These are phyloP conservation scores for Pelagia noctiluca DNA, from an alignment of 30 jellyfish, hydroid and myxozoan species.

Conservation along the genomic window DNA sequence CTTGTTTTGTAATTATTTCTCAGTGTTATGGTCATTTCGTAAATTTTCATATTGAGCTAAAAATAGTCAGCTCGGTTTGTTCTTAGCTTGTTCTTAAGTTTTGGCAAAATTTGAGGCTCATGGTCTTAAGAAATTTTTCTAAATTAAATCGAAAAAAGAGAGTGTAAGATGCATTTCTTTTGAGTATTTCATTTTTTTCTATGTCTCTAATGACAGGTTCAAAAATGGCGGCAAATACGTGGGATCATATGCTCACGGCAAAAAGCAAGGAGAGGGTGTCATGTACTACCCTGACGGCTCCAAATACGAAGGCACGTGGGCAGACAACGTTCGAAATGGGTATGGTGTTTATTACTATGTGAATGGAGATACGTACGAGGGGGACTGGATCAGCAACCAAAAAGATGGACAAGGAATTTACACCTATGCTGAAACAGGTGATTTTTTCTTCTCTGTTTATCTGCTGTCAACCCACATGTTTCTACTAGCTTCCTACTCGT, in stretches of 20 bases:
- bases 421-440: constrained; percentile 71
- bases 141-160: no score
- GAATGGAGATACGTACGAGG: constrained; percentile 72
- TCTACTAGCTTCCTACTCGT: no score
- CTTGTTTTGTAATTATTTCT: no score
- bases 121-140: no score
- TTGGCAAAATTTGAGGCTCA: no score
- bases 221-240: constrained; percentile 65
- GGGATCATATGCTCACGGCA: constrained; percentile 48
- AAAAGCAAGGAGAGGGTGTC: constrained; percentile 66
- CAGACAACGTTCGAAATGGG: constrained; percentile 59
- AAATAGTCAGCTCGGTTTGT: no score
- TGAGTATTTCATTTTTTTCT: neutral
- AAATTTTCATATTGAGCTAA: no score
- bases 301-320: constrained; percentile 60
- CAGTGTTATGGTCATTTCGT: no score
- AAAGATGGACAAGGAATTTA: constrained; percentile 69
- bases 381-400: constrained; percentile 66
- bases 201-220: constrained; percentile 33
- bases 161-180: neutral
- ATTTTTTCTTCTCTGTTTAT: no score
- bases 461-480: no score
- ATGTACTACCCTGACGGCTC: constrained; percentile 73
- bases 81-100: no score
- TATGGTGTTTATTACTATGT: constrained; percentile 54